Conservation (phyloP, 2,113 vertebrate genomes). For the Thamnophis sirtalis region DNA sequence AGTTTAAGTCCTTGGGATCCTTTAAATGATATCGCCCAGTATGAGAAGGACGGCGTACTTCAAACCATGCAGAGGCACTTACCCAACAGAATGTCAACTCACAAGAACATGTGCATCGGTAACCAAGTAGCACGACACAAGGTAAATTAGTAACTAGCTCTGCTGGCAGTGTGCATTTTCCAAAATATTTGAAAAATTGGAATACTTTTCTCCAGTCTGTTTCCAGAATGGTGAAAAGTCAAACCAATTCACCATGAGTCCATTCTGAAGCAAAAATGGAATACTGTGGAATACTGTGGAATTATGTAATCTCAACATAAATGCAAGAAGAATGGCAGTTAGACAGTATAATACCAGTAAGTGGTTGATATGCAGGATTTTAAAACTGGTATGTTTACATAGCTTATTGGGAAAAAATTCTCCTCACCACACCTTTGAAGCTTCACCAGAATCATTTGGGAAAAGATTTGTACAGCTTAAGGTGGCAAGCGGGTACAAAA, state of each 20-base stretch:
- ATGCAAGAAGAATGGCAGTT: neutral
- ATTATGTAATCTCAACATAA: too few relatives aligned
- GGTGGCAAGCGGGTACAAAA: neutral
- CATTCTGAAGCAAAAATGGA: neutral
- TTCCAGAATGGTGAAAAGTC: neutral
- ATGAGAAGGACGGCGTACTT: constrained; percentile 86
- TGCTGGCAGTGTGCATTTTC: neutral
- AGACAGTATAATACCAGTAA: neutral
- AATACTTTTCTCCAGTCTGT: constrained; percentile 8
- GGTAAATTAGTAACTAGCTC: constrained; percentile 58
- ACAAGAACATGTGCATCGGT: constrained; percentile 70
- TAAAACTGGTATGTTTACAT: neutral
- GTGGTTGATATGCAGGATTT: neutral
- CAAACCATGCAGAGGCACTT: constrained; percentile 79
- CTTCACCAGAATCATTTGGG: neutral
- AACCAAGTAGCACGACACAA: constrained; percentile 75
- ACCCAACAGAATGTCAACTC: constrained; percentile 61
- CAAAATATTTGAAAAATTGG: neutral
- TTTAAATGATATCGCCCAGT: constrained; percentile 79
- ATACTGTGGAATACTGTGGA: neutral
- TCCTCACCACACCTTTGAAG: neutral
- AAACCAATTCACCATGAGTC: neutral
- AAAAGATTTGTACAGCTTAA: neutral
- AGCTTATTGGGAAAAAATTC: too few relatives aligned
- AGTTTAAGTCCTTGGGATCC: constrained; percentile 87